phyloP scores from a whole-genome alignment of 2,888 invertebrate genomes.

The Hetaerina titia region DNA sequence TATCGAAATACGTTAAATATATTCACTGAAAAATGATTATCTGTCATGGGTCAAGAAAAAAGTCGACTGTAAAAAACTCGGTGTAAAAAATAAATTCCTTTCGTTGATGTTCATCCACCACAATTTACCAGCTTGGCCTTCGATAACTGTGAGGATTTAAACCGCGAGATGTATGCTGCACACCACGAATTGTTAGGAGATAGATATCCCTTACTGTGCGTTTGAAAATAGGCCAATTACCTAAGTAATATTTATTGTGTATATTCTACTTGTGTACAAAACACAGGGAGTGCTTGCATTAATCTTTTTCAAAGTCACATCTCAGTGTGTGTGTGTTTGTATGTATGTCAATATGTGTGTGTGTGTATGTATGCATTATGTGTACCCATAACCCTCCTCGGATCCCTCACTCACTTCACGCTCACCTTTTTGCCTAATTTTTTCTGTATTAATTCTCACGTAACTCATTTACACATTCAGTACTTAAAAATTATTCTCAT shows the following conservation, averaged over 20 bases:
- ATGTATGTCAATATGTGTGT: neutral
- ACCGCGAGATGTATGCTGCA: conserved; percentile 58
- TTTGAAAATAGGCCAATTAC: conserved; percentile 67
- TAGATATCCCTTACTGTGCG: conserved; percentile 63
- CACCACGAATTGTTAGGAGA: conserved; percentile 63
- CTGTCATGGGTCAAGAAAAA: conserved; percentile 67
- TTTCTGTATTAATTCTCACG: conserved; percentile 54
- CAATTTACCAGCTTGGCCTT: conserved; percentile 45
- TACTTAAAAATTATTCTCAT: conserved; percentile 67
- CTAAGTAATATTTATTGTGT: conserved; percentile 66
- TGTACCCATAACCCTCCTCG: conserved; percentile 61
- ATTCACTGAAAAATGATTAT: conserved; percentile 64
- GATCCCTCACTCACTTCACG: conserved; percentile 63
- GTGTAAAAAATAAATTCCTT: conserved; percentile 67
- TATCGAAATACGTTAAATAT: conserved; percentile 66
- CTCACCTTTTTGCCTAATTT: conserved; percentile 63
- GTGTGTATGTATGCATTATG: neutral
- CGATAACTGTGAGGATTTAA: conserved; percentile 37
- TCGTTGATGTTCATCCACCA: conserved; percentile 64
- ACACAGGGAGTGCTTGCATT: conserved; percentile 65
- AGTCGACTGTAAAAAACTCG: conserved; percentile 64
- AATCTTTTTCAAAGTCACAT: conserved; percentile 63
- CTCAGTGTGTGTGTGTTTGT: conserved; percentile 57
- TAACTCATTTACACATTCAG: conserved; percentile 66
- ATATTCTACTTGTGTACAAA: conserved; percentile 58